Conservation (phyloP, 2,888 invertebrate species). For the Parelbella ahira region DNA sequence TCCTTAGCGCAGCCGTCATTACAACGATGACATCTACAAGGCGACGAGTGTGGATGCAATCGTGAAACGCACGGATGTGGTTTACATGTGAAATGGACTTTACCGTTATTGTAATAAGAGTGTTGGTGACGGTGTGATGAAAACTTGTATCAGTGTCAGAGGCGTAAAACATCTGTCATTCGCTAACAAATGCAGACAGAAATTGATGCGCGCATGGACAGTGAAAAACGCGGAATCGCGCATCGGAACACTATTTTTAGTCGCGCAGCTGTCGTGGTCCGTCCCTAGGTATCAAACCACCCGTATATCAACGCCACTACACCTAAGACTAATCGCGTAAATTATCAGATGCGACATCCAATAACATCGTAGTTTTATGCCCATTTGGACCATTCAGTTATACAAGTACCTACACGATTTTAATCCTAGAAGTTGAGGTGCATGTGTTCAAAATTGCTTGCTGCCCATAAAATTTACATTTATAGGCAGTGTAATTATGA, state of each 20-base stretch:
- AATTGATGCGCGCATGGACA: conserved; percentile 75
- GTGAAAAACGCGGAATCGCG: conserved; percentile 77
- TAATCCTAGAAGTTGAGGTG: neutral
- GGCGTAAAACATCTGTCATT: conserved; percentile 77
- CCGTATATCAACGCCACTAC: conserved; percentile 38
- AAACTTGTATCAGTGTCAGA: conserved; percentile 40
- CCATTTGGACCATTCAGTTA: conserved; percentile 25
- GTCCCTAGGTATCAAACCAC: conserved; percentile 53
- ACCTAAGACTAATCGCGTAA: conserved; percentile 38
- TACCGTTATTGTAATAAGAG: conserved; percentile 33
- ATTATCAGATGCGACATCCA: conserved; percentile 29
- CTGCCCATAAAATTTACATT: neutral
- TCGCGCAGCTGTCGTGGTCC: conserved; percentile 66
- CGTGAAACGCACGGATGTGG: conserved; percentile 21
- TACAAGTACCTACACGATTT: conserved; percentile 1
- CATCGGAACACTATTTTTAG: conserved; percentile 66
- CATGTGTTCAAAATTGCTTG: conserved; percentile 13
- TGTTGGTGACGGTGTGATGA: conserved; percentile 16
- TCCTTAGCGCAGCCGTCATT: conserved; percentile 67
- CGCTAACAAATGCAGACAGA: conserved; percentile 74
- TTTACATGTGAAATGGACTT: conserved; percentile 34
- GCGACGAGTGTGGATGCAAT: conserved; percentile 45
- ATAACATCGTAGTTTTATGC: conserved; percentile 26
- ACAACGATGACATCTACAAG: conserved; percentile 59
- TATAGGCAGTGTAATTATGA: conserved; percentile 11